Percentiles rank a stretch among this genome's conserved stretches.
Evolutionary conservation across 2,888 invertebrate genomes (phyloP).

Genomic region (Troides aeacus): DNA sequence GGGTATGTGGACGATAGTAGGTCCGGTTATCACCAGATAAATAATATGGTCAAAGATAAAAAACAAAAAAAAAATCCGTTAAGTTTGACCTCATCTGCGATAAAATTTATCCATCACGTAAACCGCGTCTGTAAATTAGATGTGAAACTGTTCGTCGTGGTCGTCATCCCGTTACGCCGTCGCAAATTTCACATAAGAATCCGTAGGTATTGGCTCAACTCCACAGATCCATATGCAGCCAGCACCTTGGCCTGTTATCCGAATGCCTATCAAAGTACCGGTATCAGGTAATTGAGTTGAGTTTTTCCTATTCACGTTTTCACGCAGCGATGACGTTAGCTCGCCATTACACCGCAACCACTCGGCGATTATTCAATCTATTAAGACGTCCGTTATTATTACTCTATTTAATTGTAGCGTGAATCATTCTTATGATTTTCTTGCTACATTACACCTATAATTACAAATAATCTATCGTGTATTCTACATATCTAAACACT

Average conservation of each 20-base stretch:
- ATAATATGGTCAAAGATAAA: neutral
- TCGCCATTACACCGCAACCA: slow-evolving; percentile 58
- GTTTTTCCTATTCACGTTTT: slow-evolving; percentile 66
- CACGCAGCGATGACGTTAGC: slow-evolving; percentile 53
- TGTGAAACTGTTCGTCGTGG: slow-evolving; percentile 1
- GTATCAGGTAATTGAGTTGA: slow-evolving; percentile 44
- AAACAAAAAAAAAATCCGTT: neutral
- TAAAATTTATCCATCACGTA: neutral
- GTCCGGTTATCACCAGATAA: neutral
- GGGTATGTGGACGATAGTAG: neutral
- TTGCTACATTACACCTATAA: slow-evolving; percentile 4
- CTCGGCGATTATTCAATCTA: slow-evolving; percentile 44
- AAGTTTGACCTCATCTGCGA: neutral
- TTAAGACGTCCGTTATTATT: slow-evolving; percentile 39
- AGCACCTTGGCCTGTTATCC: slow-evolving; percentile 43
- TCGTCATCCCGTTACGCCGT: slow-evolving; percentile 18
- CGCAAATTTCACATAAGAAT: slow-evolving; percentile 17
- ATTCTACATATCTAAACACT: neutral
- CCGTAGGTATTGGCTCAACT: slow-evolving; percentile 27
- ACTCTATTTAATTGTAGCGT: slow-evolving; percentile 33
- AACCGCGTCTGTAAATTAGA: neutral
- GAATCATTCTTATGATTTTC: slow-evolving; percentile 22
- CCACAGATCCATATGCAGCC: slow-evolving; percentile 31
- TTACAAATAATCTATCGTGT: slow-evolving; percentile 1
- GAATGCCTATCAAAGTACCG: slow-evolving; percentile 44